Evolutionary conservation across 2,797 vertebrate species (phyloP), one percentile per base, ranked within the genome.

Genomic region (Typhlichthys eigenmanni): DNA sequence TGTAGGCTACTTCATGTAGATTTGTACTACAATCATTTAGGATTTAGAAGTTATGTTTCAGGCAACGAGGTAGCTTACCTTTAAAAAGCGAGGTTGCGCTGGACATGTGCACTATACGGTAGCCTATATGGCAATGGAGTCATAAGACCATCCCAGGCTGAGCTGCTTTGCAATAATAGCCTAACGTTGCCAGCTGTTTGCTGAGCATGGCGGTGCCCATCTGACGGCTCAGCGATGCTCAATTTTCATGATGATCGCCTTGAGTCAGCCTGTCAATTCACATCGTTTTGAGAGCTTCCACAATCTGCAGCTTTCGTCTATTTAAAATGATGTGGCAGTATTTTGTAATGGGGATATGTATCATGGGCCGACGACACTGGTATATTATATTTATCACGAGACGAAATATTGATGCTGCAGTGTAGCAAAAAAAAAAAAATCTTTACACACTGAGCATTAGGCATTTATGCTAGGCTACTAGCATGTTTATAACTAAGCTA

Each of bases 271-370:
- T 81, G 78, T 81, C 76, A 74, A 83, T 69, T 64, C 67, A 57
- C 62, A 62, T 65, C 47, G 45, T 46, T 55, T 64, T 55, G 47
- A 32, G 57, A 50, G 47, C 50, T 57, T 59, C 72, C 47, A 69
- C 50, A 53, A 66, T 52, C 64, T 79, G 79, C 76, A 75, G 84
- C 78, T 79, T 80, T 69, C 54, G 58, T 72, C 50, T 58, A 78
- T 83, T 83, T 84, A 84, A 87, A 81, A 85, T 84, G 77, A 89
- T 76, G 76, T 60, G 57, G 4, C 69, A 72, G 78, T 59, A 80
- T 69, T 64, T 55, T 60, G 12, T n/a, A 64, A 65, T 79, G 59
- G 50, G 66, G 75, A 75, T 78, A 68, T 60, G 58, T 70, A 72
- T 85, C 77, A 46, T 73, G 77, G 72, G 75, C 34, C 7, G 73